Conservation (phyloP, 2,797 vertebrate genomes). For the Sebastiscus tertius region DNA sequence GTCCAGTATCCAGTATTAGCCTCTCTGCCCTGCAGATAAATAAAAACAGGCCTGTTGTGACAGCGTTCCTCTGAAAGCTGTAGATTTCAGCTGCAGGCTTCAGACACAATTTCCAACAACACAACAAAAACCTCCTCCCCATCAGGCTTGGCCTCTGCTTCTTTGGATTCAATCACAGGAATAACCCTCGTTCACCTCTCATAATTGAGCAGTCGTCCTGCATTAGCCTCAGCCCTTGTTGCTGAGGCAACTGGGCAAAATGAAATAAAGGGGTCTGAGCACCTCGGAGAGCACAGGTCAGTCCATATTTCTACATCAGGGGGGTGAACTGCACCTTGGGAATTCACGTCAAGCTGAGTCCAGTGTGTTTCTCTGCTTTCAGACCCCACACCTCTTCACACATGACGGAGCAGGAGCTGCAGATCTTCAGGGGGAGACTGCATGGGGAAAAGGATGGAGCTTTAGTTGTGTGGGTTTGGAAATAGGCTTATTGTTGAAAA, state of each 20-base stretch:
- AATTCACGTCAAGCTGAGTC: slow-evolving; percentile 71
- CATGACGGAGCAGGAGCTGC: slow-evolving; percentile 61
- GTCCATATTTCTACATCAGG: slow-evolving; percentile 59
- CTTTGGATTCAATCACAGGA: slow-evolving; percentile 78
- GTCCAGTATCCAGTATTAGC: slow-evolving; percentile 27
- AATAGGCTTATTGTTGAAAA: slow-evolving; percentile 45
- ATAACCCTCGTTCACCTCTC: slow-evolving; percentile 76
- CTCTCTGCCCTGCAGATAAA: slow-evolving; percentile 10
- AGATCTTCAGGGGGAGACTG: slow-evolving; percentile 18
- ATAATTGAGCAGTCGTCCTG: slow-evolving; percentile 80
- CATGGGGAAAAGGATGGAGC: slow-evolving; percentile 15
- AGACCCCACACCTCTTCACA: slow-evolving; percentile 56
- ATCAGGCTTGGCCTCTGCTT: slow-evolving; percentile 57
- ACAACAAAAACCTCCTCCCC: slow-evolving; percentile 49
- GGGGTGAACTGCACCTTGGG: slow-evolving; percentile 57
- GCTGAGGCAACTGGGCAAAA: slow-evolving; percentile 77
- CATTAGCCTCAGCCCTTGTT: slow-evolving; percentile 79
- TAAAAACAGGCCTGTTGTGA: slow-evolving; percentile 43
- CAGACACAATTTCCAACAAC: slow-evolving; percentile 52
- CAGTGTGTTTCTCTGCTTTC: slow-evolving; percentile 54
- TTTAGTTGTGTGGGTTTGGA: slow-evolving; percentile 41
- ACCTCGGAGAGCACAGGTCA: slow-evolving; percentile 63
- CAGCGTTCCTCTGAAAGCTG: slow-evolving; percentile 30
- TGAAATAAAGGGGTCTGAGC: slow-evolving; percentile 67
- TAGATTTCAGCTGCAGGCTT: slow-evolving; percentile 33